These are phyloP conservation scores for Hippocampus comes DNA, from an alignment of 2,113 vertebrate species.

Conservation along the genomic window DNA sequence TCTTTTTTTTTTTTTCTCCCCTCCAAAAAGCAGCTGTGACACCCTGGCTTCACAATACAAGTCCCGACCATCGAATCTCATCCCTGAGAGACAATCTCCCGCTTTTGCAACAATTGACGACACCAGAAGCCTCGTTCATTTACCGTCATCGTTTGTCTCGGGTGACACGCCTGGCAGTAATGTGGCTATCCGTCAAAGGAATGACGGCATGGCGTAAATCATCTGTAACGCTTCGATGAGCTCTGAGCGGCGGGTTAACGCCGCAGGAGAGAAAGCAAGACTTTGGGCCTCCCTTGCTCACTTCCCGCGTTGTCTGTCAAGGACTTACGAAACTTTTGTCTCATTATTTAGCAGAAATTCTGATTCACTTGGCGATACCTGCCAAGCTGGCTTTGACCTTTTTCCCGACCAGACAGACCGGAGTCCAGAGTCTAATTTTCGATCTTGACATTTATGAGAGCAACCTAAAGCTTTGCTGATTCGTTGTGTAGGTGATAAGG, in stretches of 20 bases:
- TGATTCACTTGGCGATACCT: constrained; percentile 11
- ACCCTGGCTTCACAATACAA: constrained; percentile 5
- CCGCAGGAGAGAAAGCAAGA: constrained; percentile 27
- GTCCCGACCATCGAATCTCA: not conserved
- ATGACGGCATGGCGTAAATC: constrained; percentile 76
- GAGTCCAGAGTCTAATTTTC: constrained; percentile 36
- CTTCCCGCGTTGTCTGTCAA: constrained; percentile 73
- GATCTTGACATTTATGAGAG: constrained; percentile 51
- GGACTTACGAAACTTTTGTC: not conserved
- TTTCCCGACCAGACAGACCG: constrained; percentile 15
- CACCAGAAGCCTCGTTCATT: constrained; percentile 13
- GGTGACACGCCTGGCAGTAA: constrained; percentile 75
- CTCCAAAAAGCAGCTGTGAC: not conserved
- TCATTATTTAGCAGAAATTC: constrained; percentile 27
- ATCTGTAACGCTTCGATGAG: constrained; percentile 69
- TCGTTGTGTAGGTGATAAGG: constrained; percentile 41
- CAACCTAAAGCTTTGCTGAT: constrained; percentile 33
- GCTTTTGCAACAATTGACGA: not conserved
- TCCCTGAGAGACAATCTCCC: constrained; percentile 30
- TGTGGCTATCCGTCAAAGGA: constrained; percentile 64
- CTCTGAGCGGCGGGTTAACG: constrained; percentile 47
- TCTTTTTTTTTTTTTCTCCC: not conserved
- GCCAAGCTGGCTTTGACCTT: constrained; percentile 44
- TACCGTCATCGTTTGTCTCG: constrained; percentile 55
- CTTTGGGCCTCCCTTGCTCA: constrained; percentile 67